These are phyloP conservation scores for Petrocephalus sullivani DNA, from an alignment of 2,797 vertebrate species.

Conservation along the genomic window DNA sequence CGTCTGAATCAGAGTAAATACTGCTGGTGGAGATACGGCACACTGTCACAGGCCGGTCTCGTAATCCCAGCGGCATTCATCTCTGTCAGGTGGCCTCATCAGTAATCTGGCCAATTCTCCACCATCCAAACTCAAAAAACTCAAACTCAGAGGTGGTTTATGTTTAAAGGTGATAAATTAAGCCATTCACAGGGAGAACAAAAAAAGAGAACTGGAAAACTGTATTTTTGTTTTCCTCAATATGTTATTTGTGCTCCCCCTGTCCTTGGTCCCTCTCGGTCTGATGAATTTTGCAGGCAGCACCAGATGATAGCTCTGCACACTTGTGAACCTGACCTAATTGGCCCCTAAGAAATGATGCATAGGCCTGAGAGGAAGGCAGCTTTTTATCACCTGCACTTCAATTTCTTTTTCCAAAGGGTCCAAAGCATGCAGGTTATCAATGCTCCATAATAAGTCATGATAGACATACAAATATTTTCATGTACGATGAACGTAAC, in stretches of 20 bases:
- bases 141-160: background rate
- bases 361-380: background rate
- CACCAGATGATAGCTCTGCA: conserved; percentile 65
- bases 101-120: conserved; percentile 78
- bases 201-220: background rate
- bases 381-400: background rate
- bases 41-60: conserved; percentile 77
- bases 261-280: conserved; percentile 71
- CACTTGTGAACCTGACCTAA: conserved; percentile 83
- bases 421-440: background rate
- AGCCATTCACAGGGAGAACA: background rate
- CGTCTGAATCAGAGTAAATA: conserved; percentile 77
- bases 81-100: conserved; percentile 73
- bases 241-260: conserved; percentile 52
- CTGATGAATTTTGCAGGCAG: conserved; percentile 81
- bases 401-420: background rate
- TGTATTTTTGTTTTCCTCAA: background rate
- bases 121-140: conserved; percentile 60
- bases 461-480: background rate
- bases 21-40: conserved; percentile 76
- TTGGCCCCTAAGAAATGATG: conserved; percentile 64
- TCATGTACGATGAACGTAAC: background rate
- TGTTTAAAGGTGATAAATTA: background rate
- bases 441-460: background rate
- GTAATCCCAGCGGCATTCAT: conserved; percentile 75